phyloP scores from a whole-genome alignment of 2,888 invertebrate genomes.

The Dione juno region DNA sequence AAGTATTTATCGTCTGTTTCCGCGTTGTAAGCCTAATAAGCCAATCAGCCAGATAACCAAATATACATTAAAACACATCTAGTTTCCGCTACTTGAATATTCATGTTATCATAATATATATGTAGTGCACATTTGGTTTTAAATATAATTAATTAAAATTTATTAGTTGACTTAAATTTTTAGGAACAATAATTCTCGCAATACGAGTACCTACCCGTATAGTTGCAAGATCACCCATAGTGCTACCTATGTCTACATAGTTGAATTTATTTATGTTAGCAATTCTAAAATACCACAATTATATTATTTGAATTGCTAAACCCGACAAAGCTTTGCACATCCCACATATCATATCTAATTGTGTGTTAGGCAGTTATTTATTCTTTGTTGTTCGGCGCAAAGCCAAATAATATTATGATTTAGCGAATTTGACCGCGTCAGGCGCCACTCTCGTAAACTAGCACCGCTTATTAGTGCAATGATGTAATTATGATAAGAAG shows the following conservation, averaged over 20 bases:
- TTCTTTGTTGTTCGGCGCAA: constrained; percentile 61
- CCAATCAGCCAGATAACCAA: constrained; percentile 48
- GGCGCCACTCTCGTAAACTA: constrained; percentile 70
- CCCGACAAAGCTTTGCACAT: constrained; percentile 11
- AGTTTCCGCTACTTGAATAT: constrained; percentile 17
- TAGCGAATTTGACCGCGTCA: constrained; percentile 59
- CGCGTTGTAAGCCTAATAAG: constrained; percentile 56
- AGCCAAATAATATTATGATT: constrained; percentile 78
- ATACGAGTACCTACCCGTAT: not conserved
- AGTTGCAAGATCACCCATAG: not conserved
- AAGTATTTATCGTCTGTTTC: constrained; percentile 56
- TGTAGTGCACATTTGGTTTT: not conserved
- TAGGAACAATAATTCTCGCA: not conserved
- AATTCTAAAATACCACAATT: not conserved
- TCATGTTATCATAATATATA: constrained; percentile 23
- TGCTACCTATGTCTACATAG: not conserved
- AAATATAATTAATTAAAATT: no score
- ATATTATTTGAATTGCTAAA: constrained; percentile 18
- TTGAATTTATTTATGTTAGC: not conserved
- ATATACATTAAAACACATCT: constrained; percentile 43
- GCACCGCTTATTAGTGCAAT: constrained; percentile 48
- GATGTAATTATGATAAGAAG: constrained; percentile 43
- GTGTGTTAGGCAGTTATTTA: constrained; percentile 41
- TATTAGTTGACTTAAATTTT: not conserved
- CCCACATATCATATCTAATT: constrained; percentile 30